Base-by-base conservation (phyloP, 2,113 vertebrate genomes). In the Chaetodon auriga region DNA sequence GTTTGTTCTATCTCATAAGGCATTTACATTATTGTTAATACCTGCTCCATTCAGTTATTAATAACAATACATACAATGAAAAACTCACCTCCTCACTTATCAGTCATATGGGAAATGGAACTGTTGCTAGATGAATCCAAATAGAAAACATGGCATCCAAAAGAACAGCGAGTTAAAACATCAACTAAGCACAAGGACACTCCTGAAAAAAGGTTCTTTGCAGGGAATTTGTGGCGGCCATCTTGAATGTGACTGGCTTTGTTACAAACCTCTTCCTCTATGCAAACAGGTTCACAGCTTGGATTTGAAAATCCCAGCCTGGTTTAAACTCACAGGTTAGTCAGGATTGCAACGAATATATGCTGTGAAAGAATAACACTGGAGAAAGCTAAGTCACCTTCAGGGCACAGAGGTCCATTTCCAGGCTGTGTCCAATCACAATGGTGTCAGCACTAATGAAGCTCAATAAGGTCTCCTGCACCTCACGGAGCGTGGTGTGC, bases 341-440 rank as follows among this genome's bases (percentile, higher is more conserved):
- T 6, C 6, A 66, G 5, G n/a, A 15, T 14, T 41, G 16, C 12
- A 11, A 12, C 18, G 1, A 11, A 53, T 10, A 12, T 4, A 60
- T 41, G 15, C 13, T 45, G 25, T 65, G 14, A 65, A 68, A 64
- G 0, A 65, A 23, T 62, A 10, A 68, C 38, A 18, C 21, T 55
- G 25, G 23, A 2, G 36, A 57, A 66, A 55, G 35, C 2, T 69
- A 2, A 51, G n/a, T 95, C 95, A 97, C 96, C 96, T 97, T 97
- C 36, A 97, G 91, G 55, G 91, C 91, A 93, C 92, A 92, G 4
- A 97, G 93, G 72, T 89, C 86, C 18, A 89, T 94, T 83, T 96
- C 95, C 86, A 97, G 93, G 68, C 86, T 48, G 16, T 97, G 95
- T 76, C 96, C 96, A 81, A 96, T 93, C 74, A 97, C 90, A 89